These are phyloP conservation scores for Scopus umbretta DNA, from an alignment of 2,113 vertebrate species.

Conservation along the genomic window DNA sequence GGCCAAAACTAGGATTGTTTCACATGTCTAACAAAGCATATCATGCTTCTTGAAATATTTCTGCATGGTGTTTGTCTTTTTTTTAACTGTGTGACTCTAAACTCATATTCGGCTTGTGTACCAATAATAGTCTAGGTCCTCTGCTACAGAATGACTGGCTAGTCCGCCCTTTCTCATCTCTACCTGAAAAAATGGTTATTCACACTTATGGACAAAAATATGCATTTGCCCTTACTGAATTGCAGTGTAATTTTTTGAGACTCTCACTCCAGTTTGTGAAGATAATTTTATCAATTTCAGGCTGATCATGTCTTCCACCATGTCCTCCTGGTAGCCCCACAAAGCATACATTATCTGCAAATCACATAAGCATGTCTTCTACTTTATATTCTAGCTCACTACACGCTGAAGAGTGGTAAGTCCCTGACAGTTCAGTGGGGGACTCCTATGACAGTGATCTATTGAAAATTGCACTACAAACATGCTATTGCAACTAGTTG, in stretches of 20 bases:
- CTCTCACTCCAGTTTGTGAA: neutral
- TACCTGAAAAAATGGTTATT: neutral
- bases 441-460: neutral
- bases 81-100: neutral
- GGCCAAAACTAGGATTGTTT: neutral
- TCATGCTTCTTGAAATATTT: neutral
- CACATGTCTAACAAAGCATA: accelerated
- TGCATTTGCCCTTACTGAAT: neutral
- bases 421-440: neutral
- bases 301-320: neutral
- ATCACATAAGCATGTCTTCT: neutral
- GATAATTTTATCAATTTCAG: neutral
- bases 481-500: neutral
- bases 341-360: neutral
- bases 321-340: neutral
- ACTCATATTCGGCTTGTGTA: neutral
- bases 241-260: neutral
- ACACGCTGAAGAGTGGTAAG: neutral
- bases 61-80: neutral
- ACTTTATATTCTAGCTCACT: neutral
- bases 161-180: neutral
- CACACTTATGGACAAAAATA: neutral
- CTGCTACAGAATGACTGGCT: neutral
- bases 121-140: neutral
- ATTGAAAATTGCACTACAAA: neutral